Evolutionary conservation across 2,797 vertebrate genomes (phyloP), one percentile per base, ranked within the genome.

Genomic region (Coendou prehensilis): DNA sequence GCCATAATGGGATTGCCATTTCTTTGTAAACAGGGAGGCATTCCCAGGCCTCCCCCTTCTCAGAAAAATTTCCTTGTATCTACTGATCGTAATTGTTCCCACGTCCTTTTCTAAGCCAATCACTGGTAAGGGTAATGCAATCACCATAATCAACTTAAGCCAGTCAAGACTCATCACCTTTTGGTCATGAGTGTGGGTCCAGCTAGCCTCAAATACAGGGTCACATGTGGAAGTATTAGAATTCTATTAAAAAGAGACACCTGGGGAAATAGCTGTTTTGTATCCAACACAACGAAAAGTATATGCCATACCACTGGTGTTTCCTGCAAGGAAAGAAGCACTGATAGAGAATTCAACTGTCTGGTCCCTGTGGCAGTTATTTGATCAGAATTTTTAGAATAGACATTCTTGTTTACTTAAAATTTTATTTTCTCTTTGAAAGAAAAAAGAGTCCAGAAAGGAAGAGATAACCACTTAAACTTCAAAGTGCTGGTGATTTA

Each of bases 361-460:
- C 17, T 50, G 41, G 54, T 57, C n/a, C 28, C 11, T 20, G 4
- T 47, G 17, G 45, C 57, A 67, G 61, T 28, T 83, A 91, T 83
- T 28, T 47, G 37, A 56, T 93, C 37, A 10, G 82, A 64, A 52
- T 82, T 88, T 94, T 69, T 18, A 83, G 93, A 87, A 89, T 75
- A 45, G 30, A 45, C n/a, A 61, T 57, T 52, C 61, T 75, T 83
- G 47, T 57, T 94, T 64, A 57, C 54, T 93, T 79, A 83, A 79
- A 28, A 22, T 1, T 75, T 89, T 71, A 61, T 13, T 83, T 78
- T 17, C 52, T 81, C 47, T 90, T 84, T 71, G 81, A 56, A 93
- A 57, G 80, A 73, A 73, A 92, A 59, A 78, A 28, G 61, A 26
- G 7, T 73, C 23, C 41, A 79, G 17, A 47, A 78, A 81, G 28